Base-by-base conservation (phyloP, 2,888 invertebrate species). In the Acanthosepion pharaonis region DNA sequence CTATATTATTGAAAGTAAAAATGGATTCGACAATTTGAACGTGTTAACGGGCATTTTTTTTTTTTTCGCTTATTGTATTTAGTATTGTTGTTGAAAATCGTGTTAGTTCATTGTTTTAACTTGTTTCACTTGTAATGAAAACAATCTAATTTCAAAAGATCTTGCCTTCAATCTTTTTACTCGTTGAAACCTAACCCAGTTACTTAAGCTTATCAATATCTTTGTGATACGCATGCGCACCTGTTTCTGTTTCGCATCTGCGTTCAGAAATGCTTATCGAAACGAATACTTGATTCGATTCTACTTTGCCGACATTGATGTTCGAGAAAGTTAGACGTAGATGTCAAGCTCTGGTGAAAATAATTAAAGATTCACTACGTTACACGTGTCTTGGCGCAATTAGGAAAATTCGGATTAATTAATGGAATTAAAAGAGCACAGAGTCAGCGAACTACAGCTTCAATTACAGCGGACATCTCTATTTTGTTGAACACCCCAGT, bases 341-440 rank as follows among this genome's bases (percentile, higher is more conserved):
- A 78, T 78, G 78, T 78, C 78, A 78, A 33, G 15, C n/a, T n/a
- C 78, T 23, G 78, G 78, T n/a, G 78, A n/a, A 78, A 78, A 78
- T 78, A 78, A 78, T 78, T 78, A 78, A 78, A 78, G n/a, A 78
- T 78, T 78, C 78, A 78, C 78, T 78, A 78, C 78, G 78, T 78
- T 78, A 78, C 78, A 78, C 78, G 78, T 78, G 78, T 78, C 78
- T 78, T 78, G 78, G n/a, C 78, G 4, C 78, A 78, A 78, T 78
- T 78, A 78, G n/a, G 78, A 78, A n/a, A 33, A 78, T 78, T 78
- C 78, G n/a, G n/a, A 78, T 78, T 78, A 78, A 78, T 78, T 78
- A 78, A 78, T 78, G 78, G 33, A 78, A 78, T 78, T 78, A 78
- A 15, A 78, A 9, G 78, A n/a, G 78, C n/a, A 15, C 78, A 0